These are phyloP conservation scores for Percopsis omiscomaycus DNA, from an alignment of 2,797 vertebrate genomes.

Conservation along the genomic window DNA sequence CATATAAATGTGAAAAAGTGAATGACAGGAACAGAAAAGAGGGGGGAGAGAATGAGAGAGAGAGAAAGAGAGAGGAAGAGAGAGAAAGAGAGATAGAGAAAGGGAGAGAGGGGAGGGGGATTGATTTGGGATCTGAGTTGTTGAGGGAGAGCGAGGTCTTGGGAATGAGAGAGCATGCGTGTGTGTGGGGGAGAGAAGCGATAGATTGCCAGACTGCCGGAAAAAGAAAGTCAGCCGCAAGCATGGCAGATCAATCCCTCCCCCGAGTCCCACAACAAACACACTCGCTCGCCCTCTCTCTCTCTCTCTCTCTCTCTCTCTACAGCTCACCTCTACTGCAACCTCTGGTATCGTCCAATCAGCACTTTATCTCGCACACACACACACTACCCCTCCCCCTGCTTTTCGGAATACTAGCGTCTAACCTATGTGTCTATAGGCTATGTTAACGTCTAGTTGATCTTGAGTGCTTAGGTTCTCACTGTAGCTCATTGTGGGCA, in stretches of 20 bases:
- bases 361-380: constrained; percentile 58
- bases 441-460: constrained; percentile 30
- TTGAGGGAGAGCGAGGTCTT: constrained; percentile 61
- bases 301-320: constrained; percentile 43
- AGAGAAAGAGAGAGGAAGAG: constrained; percentile 6
- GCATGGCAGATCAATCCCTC: constrained; percentile 72
- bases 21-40: neutral
- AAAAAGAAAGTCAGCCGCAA: constrained; percentile 68
- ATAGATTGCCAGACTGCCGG: constrained; percentile 64
- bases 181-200: constrained; percentile 46
- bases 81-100: constrained; percentile 7
- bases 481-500: constrained; percentile 23
- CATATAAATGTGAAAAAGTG: neutral
- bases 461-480: constrained; percentile 28
- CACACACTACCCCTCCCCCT: constrained; percentile 20
- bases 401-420: constrained; percentile 47
- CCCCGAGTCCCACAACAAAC: constrained; percentile 70
- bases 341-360: constrained; percentile 63
- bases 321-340: constrained; percentile 67
- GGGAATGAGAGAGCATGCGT: constrained; percentile 31
- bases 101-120: constrained; percentile 47
- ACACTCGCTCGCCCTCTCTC: constrained; percentile 11
- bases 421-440: neutral
- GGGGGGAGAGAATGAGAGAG: constrained; percentile 2
- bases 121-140: constrained; percentile 67